phyloP scores from a whole-genome alignment of 2,888 invertebrate species.

The Eumacrocentrus americanus region DNA sequence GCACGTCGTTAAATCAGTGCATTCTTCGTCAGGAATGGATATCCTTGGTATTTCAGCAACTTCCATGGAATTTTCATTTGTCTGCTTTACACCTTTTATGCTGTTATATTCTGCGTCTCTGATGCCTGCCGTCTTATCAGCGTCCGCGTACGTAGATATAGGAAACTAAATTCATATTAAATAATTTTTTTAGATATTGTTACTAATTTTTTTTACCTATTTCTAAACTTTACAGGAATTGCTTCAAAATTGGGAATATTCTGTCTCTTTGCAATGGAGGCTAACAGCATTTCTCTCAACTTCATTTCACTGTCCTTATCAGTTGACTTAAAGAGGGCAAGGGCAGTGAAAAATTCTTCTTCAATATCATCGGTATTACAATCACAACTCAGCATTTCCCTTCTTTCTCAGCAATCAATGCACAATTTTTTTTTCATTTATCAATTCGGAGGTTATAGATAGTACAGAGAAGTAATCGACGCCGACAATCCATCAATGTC shows the following conservation, averaged over 20 bases:
- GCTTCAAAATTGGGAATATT: constrained; percentile 9
- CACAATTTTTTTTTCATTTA: neutral
- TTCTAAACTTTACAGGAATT: constrained; percentile 28
- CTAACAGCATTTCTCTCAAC: constrained; percentile 43
- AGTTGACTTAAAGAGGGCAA: constrained; percentile 45
- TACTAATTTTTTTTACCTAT: neutral
- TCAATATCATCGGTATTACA: constrained; percentile 41
- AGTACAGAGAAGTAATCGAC: constrained; percentile 7
- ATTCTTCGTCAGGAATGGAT: constrained; percentile 52
- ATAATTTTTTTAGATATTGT: neutral
- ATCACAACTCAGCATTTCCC: neutral
- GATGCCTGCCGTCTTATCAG: neutral
- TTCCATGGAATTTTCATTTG: constrained; percentile 30
- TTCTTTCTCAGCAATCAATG: neutral
- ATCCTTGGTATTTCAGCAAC: constrained; percentile 48
- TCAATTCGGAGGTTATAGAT: constrained; percentile 8
- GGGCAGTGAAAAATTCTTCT: constrained; percentile 44
- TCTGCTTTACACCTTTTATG: neutral
- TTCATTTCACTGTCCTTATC: constrained; percentile 45
- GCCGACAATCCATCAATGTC: neutral
- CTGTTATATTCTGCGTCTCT: neutral
- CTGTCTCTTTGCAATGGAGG: constrained; percentile 37
- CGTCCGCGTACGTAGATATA: neutral
- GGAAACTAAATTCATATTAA: neutral
- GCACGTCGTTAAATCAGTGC: constrained; percentile 42